phyloP scores from a whole-genome alignment of 2,888 invertebrate genomes.

The Trachelus iudaicus region DNA sequence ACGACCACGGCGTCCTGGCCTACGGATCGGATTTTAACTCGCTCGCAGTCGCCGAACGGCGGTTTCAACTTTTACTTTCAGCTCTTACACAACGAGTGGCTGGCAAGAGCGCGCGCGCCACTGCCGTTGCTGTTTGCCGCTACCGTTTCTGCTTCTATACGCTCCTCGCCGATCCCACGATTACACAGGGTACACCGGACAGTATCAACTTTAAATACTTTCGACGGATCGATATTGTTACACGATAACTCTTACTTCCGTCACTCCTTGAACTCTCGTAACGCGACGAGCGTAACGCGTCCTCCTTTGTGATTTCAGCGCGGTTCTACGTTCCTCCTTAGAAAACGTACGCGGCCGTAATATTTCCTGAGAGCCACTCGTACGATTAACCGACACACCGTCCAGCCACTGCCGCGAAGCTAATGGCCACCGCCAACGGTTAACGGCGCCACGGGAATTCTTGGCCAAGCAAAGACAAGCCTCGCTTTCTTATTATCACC shows the following conservation, averaged over 20 bases:
- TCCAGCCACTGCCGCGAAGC: background rate
- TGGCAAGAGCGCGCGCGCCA: slow-evolving; percentile 21
- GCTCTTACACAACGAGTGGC: slow-evolving; percentile 62
- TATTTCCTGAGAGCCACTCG: background rate
- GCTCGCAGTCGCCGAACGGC: slow-evolving; percentile 43
- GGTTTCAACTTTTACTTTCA: slow-evolving; percentile 66
- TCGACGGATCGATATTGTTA: background rate
- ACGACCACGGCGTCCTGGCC: background rate
- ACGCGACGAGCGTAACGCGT: slow-evolving; percentile 22
- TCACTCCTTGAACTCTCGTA: slow-evolving; percentile 46
- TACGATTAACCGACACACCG: background rate
- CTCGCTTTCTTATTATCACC: slow-evolving; percentile 7
- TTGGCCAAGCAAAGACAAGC: background rate
- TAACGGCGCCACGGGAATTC: background rate
- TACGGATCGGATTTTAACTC: slow-evolving; percentile 21
- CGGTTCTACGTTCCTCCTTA: background rate
- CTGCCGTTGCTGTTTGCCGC: slow-evolving; percentile 51
- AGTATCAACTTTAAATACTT: background rate
- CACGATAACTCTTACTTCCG: background rate
- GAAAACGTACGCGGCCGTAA: background rate
- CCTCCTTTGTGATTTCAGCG: background rate
- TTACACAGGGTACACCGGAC: background rate
- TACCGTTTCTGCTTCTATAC: slow-evolving; percentile 44
- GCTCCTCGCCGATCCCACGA: background rate
- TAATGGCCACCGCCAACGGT: background rate